These are phyloP conservation scores for Naso thynnoides DNA, from an alignment of 2,797 vertebrate species.

Conservation along the genomic window DNA sequence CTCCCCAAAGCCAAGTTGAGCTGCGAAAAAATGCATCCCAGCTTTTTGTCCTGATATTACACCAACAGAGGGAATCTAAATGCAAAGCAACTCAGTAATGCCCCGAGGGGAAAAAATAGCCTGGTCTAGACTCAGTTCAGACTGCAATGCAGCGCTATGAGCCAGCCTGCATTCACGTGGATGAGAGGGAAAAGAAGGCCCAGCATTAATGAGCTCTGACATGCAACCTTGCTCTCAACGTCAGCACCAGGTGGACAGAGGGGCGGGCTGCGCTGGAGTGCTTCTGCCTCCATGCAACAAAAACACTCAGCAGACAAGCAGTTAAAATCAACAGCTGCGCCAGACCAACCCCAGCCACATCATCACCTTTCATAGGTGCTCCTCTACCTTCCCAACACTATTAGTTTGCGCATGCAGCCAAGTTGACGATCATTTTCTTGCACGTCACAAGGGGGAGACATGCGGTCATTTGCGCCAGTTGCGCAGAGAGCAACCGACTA, in stretches of 20 bases:
- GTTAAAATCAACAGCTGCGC: conserved; percentile 50
- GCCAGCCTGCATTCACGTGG: conserved; percentile 66
- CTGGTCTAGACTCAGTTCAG: conserved; percentile 67
- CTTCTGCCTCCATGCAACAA: conserved; percentile 25
- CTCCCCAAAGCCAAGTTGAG: conserved; percentile 34
- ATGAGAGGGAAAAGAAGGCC: conserved; percentile 55
- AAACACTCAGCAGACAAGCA: conserved; percentile 17
- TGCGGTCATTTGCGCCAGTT: conserved; percentile 60
- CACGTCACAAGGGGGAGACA: conserved; percentile 40
- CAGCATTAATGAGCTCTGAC: conserved; percentile 72
- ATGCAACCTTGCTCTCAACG: conserved; percentile 59
- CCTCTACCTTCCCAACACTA: conserved; percentile 51
- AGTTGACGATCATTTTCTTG: conserved; percentile 15
- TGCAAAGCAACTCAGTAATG: conserved; percentile 60
- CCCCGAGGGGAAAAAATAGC: conserved; percentile 49
- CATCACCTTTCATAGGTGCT: conserved; percentile 62
- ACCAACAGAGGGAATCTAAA: conserved; percentile 53
- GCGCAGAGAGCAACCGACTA: conserved; percentile 33
- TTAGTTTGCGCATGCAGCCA: conserved; percentile 38
- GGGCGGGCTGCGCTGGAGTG: conserved; percentile 13
- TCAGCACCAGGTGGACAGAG: conserved; percentile 67
- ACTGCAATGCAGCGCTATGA: conserved; percentile 83
- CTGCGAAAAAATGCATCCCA: conserved; percentile 33
- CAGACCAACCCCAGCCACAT: conserved; percentile 51
- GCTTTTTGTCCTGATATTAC: conserved; percentile 36